A percentile compares a stretch with the other conserved stretches of the same genome.
Evolutionary conservation across 2,113 vertebrate genomes (phyloP).

Genomic region (Poeciliopsis occidentalis): DNA sequence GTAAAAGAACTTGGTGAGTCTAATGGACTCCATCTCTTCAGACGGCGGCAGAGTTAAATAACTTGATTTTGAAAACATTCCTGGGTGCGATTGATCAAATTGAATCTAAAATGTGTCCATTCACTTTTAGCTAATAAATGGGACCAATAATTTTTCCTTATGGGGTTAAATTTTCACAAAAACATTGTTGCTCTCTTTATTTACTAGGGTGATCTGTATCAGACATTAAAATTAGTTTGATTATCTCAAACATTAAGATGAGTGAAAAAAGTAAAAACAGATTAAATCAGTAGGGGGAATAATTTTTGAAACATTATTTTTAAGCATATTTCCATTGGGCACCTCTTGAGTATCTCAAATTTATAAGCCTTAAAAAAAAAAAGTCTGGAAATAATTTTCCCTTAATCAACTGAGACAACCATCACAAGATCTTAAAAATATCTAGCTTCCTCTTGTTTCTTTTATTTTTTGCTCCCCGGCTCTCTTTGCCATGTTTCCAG

Average conservation of each 20-base stretch:
- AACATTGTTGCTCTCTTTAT: not conserved
- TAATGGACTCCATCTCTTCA: no score
- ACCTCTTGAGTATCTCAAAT: slow-evolving; percentile 25
- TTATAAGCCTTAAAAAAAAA: slow-evolving; percentile 45
- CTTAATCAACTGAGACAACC: slow-evolving; percentile 63
- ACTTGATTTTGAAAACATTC: not conserved
- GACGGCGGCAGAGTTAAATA: no score
- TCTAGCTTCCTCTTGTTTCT: slow-evolving; percentile 59
- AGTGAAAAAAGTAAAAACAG: not conserved
- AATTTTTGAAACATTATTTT: not conserved
- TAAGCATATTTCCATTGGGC: not conserved
- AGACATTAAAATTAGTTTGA: not conserved
- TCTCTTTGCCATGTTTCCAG: slow-evolving; percentile 68
- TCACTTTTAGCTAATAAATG: not conserved
- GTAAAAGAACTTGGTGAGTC: no score
- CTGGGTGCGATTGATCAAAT: not conserved
- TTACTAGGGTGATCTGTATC: not conserved
- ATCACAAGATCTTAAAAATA: slow-evolving; percentile 76
- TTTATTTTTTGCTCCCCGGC: slow-evolving; percentile 22
- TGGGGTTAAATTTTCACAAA: not conserved
- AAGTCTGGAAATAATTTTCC: slow-evolving; percentile 40
- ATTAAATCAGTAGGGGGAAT: not conserved
- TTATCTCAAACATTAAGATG: not conserved
- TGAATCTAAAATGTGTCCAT: not conserved
- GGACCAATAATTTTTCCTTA: no score